Base-by-base conservation (phyloP, 2,888 invertebrate species). In the Sympetrum striolatum region DNA sequence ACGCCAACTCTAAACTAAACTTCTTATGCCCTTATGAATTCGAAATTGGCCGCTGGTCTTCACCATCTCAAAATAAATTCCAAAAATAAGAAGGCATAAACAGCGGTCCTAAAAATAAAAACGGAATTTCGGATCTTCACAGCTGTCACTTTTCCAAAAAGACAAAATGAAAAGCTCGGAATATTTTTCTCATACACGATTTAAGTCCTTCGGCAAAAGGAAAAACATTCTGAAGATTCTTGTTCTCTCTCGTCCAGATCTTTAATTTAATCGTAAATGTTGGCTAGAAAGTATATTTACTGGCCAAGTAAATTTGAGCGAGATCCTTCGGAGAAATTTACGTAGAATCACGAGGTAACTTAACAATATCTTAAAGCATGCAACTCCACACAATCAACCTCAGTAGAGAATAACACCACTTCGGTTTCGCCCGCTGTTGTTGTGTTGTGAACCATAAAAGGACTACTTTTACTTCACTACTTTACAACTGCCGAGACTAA, bases 91-190 rank as follows among this genome's bases (percentile, higher is more conserved):
- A 15, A 37, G 60, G 60, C 86, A 86, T 60, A 60, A 86, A 86
- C 58, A 15, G 86, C 60, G 58, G 25, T 64, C 35, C 86, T 86
- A 86, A 86, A 86, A 86, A 86, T 86, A 86, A 86, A 86, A 86
- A 86, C n/a, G 60, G 86, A 64, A 64, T 86, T 48, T 60, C n/a
- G 86, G 86, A 86, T 60, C 86, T 37, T 37, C 58, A 60, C 86
- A 86, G 86, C 64, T 86, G 86, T 60, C 86, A 86, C 64, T 35
- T 64, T 86, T 86, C 86, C 86, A 86, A 60, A 60, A 86, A 86
- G 60, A 39, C 35, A 39, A 73, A 73, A 14, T 25, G 31, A 8
- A 6, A 31, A 14, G 4, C 5, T 8, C 6, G 31, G 73, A 64
- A 73, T 73, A 73, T 73, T 73, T 73, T 73, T 25, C 22, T 64